Base-by-base conservation (phyloP, 1,140 invertebrate genomes). In the Meloidogyne chitwoodi region DNA sequence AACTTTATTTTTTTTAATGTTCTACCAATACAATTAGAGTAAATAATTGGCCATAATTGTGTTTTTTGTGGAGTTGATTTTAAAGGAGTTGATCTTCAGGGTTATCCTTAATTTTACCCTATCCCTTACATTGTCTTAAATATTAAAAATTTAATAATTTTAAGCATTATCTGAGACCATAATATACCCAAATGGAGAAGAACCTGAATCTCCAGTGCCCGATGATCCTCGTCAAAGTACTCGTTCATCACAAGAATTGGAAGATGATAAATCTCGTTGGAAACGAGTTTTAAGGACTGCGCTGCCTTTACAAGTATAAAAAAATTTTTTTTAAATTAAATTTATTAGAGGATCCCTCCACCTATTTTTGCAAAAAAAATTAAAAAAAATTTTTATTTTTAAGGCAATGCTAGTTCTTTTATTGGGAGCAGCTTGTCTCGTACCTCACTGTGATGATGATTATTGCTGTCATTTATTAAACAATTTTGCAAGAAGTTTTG, bases 381-480 rank as follows among this genome's bases (percentile, higher is more conserved):
- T n/a, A n/a, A n/a, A n/a, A n/a, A n/a, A 22, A 16, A 10, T 22
- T 75, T 34, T 22, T n/a, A 4, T n/a, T n/a, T n/a, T 27, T 69
- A 75, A 85, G 84, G 83, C 83, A 48, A 81, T 85, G 83, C 78
- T 85, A 10, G 83, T 85, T 38, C 72, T 85, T 26, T 68, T 85
- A 24, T 66, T 85, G 34, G 83, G 83, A 68, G 83, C 83, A 24
- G 83, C 83, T 8, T 85, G 83, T 74, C 73, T 85, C 34, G 84
- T 85, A 56, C 83, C 83, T 22, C 82, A 85, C 61, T 85, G 83
- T 61, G 83, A 85, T 67, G 83, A 85, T 76, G 83, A 85, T 24
- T 85, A 85, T 68, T 83, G 84, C 66, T 85, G 83, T 68, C 82
- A 84, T 80, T 74, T 85, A 44, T 69, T 85, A 44, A 85, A 85